Evolutionary conservation across 2,113 vertebrate genomes (phyloP), one percentile per base, ranked within the genome.

Genomic region (Caranx ignobilis): DNA sequence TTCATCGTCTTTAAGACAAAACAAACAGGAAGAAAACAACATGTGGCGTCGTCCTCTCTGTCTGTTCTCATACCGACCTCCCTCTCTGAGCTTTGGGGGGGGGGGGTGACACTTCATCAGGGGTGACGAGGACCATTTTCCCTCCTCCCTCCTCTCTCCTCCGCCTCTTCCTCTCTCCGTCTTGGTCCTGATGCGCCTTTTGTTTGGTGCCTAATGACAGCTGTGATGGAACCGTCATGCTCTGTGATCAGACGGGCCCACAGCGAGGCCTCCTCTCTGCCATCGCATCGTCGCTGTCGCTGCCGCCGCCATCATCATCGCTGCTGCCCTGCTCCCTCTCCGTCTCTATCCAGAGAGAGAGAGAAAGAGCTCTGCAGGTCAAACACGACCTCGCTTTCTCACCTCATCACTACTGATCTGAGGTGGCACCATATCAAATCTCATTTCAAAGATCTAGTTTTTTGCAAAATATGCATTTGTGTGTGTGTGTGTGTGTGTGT

Each of bases 151-250:
- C 76, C 57, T 56, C 73, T 52, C 60, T 39, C 71, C 69, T 19
- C 70, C 15, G 18, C 85, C 55, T 67, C 18, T 75, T 85, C 79
- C 86, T 81, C 74, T 75, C 77, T 26, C 48, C 31, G 41, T 76
- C 71, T 85, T 79, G 85, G 81, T 79, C 39, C 72, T 89, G 69
- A 75, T 92, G 84, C 69, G 85, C 79, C 83, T 89, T 87, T 85
- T 87, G 89, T 93, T 93, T 43, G 92, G 62, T 92, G 86, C 47
- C 87, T 93, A 87, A 89, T 90, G 94, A 88, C 90, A 89, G 93
- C 89, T 54, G 88, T 89, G 94, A 93, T 93, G 91, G 95, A 95
- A 92, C 93, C 92, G 93, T 93, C 93, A 87, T 84, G 83, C 84
- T 92, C 88, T 81, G 88, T 93, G 91, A 90, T 86, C 94, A 87